A percentile compares a stretch with the other conserved stretches of the same genome.
Evolutionary conservation across 53 echinoderm and acorn worm species (phyloP).

Genomic region (Echinarachnius parma): DNA sequence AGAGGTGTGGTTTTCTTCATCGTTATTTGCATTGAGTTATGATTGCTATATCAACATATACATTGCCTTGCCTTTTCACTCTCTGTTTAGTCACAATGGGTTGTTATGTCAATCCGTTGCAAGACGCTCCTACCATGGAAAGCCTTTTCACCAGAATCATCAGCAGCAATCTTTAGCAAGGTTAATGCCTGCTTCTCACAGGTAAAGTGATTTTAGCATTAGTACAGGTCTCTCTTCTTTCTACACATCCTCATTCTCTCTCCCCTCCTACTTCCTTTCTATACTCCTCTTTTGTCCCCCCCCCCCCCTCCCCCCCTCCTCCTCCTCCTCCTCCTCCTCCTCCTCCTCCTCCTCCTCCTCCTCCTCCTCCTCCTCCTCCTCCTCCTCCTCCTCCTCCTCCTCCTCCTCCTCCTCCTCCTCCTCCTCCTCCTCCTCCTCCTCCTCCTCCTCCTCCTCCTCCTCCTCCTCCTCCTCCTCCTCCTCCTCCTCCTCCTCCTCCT

Average conservation of each 20-base stretch:
- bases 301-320: not conserved
- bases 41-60: too few species aligned
- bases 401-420: not conserved
- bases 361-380: not conserved
- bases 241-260: too few species aligned
- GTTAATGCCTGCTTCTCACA: constrained; percentile 69
- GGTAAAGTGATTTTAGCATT: too few species aligned
- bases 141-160: constrained; percentile 73
- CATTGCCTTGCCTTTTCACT: too few species aligned
- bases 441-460: not conserved
- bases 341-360: not conserved
- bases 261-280: too few species aligned
- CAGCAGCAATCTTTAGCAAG: constrained; percentile 75
- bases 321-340: too few species aligned
- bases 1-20: too few species aligned
- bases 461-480: not conserved
- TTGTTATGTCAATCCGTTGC: constrained; percentile 76
- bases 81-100: constrained; percentile 63
- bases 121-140: constrained; percentile 58
- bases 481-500: not conserved
- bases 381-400: not conserved
- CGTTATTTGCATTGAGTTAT: too few species aligned
- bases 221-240: too few species aligned
- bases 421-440: not conserved
- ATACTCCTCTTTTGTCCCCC: not conserved